Evolutionary conservation across 2,113 vertebrate genomes (phyloP).

Genomic region (Pampusana beccarii): DNA sequence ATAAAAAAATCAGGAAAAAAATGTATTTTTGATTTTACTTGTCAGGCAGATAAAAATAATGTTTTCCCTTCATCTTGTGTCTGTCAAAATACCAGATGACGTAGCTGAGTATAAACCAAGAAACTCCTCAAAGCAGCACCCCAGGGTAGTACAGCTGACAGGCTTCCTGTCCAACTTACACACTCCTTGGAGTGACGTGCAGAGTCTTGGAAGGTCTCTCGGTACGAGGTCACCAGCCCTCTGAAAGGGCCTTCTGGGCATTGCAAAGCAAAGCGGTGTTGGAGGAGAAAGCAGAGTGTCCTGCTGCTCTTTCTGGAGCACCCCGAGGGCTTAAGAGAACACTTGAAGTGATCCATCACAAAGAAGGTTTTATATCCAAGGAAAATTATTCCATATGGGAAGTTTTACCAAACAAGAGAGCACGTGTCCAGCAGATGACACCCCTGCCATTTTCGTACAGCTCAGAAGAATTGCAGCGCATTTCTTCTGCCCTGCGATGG

Average conservation of each 20-base stretch:
- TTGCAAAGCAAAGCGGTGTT: not conserved
- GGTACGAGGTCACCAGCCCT: rapidly evolving
- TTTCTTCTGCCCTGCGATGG: not conserved
- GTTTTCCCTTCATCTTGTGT: not conserved
- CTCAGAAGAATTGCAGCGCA: not conserved
- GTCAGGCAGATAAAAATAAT: not conserved
- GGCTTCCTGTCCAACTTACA: not conserved
- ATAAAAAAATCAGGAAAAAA: not conserved
- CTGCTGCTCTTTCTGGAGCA: not conserved
- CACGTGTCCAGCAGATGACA: not conserved
- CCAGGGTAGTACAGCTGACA: not conserved
- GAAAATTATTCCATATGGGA: not conserved
- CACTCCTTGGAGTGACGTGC: not conserved
- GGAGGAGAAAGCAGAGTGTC: not conserved
- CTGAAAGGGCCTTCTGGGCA: not conserved
- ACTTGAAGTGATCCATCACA: not conserved
- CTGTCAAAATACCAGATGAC: not conserved
- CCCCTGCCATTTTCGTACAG: not conserved
- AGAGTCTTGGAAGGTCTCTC: not conserved
- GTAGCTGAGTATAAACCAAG: not conserved
- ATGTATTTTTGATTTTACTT: not conserved
- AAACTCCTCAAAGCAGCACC: not conserved
- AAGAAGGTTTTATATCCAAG: not conserved
- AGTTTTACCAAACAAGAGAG: not conserved
- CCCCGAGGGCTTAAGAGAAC: not conserved